Evolutionary conservation across 2,888 invertebrate genomes (phyloP).

Genomic region (Melanotus villosus): DNA sequence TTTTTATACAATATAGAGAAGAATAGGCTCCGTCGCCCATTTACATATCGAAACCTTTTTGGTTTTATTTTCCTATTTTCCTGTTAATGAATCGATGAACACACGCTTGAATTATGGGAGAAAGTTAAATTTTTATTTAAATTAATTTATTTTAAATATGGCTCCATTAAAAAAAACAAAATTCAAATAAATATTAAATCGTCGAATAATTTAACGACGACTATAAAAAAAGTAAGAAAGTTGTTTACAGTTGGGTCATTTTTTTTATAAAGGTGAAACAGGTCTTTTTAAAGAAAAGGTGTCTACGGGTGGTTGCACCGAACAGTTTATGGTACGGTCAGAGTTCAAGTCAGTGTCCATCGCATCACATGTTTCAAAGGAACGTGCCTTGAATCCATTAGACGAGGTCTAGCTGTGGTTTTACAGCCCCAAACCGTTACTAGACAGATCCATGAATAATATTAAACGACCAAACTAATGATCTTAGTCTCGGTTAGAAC

Average conservation of each 20-base stretch:
- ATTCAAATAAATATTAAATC: too few relatives aligned
- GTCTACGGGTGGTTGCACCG: neutral
- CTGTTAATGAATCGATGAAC: too few relatives aligned
- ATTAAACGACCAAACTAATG: constrained; percentile 30
- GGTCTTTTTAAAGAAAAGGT: constrained; percentile 29
- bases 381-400: constrained; percentile 44
- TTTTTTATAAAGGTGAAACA: neutral
- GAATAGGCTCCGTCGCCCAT: too few relatives aligned
- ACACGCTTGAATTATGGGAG: too few relatives aligned
- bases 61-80: too few relatives aligned
- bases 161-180: too few relatives aligned
- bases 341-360: constrained; percentile 42
- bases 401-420: constrained; percentile 34
- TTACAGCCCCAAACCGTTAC: constrained; percentile 41
- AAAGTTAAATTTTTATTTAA: too few relatives aligned
- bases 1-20: constrained; percentile 6
- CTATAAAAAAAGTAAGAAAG: neutral
- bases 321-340: constrained; percentile 38
- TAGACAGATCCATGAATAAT: constrained; percentile 35
- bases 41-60: too few relatives aligned
- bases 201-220: too few relatives aligned
- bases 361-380: constrained; percentile 36
- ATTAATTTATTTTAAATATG: too few relatives aligned
- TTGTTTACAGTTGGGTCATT: neutral
- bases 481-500: neutral